A percentile compares a stretch with the other conserved stretches of the same genome.
phyloP scores from a whole-genome alignment of 35 echinoderm and acorn worm genomes.

The Eucidaris tribuloides region DNA sequence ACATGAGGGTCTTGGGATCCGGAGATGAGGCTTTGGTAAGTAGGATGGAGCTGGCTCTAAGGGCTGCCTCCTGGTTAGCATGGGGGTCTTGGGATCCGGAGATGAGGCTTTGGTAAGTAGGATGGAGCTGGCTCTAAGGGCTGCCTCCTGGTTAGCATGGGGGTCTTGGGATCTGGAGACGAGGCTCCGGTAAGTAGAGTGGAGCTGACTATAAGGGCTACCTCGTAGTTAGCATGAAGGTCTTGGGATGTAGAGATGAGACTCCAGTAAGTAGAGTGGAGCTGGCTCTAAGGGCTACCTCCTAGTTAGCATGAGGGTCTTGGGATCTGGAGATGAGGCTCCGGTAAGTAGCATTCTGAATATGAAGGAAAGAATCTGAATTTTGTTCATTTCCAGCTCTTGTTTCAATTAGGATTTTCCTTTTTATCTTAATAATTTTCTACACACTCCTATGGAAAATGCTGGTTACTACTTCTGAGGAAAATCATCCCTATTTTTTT shows the following conservation, averaged over 20 bases:
- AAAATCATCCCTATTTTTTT: too few species aligned
- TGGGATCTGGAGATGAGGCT: slow-evolving; percentile 84
- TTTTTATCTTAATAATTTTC: too few species aligned
- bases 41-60: slow-evolving; percentile 73
- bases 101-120: slow-evolving; percentile 90
- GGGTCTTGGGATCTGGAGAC: slow-evolving; percentile 74
- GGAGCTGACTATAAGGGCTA: too few species aligned
- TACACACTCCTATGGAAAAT: too few species aligned
- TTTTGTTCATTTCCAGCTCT: too few species aligned
- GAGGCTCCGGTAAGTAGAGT: slow-evolving; percentile 93
- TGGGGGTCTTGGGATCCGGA: slow-evolving; percentile 68
- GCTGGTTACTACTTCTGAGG: too few species aligned
- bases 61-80: slow-evolving; percentile 80
- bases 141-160: slow-evolving; percentile 74
- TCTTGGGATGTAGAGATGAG: too few species aligned
- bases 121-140: slow-evolving; percentile 88
- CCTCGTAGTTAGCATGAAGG: too few species aligned
- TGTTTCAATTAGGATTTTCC: too few species aligned
- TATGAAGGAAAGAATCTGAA: too few species aligned
- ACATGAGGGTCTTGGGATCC: slow-evolving; percentile 56
- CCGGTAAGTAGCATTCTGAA: slow-evolving; percentile 64
- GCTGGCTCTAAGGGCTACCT: slow-evolving; percentile 93
- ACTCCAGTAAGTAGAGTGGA: too few species aligned
- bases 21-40: too few species aligned
- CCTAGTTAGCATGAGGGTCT: slow-evolving; percentile 66